These are phyloP conservation scores for Platorchestia sp. DNA, from an alignment of 1,140 invertebrate genomes.

Conservation along the genomic window DNA sequence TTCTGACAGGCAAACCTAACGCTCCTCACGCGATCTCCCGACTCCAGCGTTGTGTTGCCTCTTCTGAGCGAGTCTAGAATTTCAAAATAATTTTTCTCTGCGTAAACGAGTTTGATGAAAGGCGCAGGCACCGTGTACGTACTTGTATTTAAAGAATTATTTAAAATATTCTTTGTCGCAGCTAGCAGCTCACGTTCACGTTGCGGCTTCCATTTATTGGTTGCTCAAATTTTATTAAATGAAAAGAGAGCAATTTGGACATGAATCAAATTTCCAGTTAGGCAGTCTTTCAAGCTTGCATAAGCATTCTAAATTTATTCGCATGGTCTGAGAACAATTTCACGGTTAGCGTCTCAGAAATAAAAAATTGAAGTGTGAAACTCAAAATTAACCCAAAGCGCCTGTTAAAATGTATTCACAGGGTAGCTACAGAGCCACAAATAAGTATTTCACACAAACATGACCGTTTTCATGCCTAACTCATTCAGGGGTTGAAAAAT, in stretches of 20 bases:
- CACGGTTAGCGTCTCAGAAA: too few species aligned
- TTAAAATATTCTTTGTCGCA: not conserved
- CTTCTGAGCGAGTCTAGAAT: not conserved
- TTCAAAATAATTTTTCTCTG: not conserved
- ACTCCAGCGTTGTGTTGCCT: not conserved
- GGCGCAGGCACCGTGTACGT: not conserved
- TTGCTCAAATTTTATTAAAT: not conserved
- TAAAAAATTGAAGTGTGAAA: too few species aligned
- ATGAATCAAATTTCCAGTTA: too few species aligned
- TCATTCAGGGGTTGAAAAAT: too few species aligned
- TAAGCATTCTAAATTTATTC: too few species aligned
- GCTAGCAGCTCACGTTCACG: not conserved
- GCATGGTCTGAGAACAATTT: too few species aligned
- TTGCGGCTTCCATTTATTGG: not conserved
- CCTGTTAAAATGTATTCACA: too few species aligned
- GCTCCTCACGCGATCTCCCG: not conserved
- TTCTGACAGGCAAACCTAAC: not conserved
- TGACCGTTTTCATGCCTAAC: too few species aligned
- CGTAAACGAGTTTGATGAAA: not conserved
- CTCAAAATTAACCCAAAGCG: too few species aligned
- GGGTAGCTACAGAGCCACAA: too few species aligned
- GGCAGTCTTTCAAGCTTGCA: too few species aligned
- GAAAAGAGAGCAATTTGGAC: not conserved
- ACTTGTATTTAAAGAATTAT: not conserved
- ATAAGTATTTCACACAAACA: too few species aligned